Percentiles rank a stretch among this genome's conserved stretches.
phyloP scores from a whole-genome alignment of 2,888 invertebrate genomes.

The Melolontha melolontha region DNA sequence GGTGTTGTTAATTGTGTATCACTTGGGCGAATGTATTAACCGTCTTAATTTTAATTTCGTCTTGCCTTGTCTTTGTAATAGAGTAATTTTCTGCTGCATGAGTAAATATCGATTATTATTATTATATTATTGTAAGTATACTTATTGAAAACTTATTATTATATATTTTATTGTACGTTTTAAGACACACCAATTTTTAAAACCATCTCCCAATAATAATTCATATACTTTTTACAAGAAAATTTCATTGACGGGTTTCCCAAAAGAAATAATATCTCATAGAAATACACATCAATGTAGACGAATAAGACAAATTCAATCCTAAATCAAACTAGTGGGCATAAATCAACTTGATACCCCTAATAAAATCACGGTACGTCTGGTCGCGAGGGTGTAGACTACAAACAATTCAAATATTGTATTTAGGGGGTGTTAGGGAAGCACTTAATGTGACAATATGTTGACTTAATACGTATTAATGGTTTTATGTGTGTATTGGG shows the following conservation, averaged over 20 bases:
- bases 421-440: conserved; percentile 44
- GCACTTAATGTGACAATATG: conserved; percentile 57
- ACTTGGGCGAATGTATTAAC: too few relatives aligned
- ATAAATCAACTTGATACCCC: conserved; percentile 44
- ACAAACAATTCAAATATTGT: conserved; percentile 41
- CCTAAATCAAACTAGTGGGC: conserved; percentile 21
- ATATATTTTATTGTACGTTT: too few relatives aligned
- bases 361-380: conserved; percentile 41
- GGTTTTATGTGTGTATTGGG: conserved; percentile 52
- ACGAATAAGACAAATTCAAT: conserved; percentile 19
- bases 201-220: too few relatives aligned
- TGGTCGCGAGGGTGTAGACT: conserved; percentile 36
- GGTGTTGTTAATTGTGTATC: too few relatives aligned
- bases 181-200: too few relatives aligned
- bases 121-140: too few relatives aligned
- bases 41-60: too few relatives aligned
- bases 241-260: background rate
- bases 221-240: too few relatives aligned
- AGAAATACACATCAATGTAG: background rate
- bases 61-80: too few relatives aligned
- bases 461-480: conserved; percentile 65
- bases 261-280: conserved; percentile 4
- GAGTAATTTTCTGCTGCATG: too few relatives aligned
- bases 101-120: too few relatives aligned
- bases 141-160: too few relatives aligned